Evolutionary conservation across 2,888 invertebrate species (phyloP), one percentile per base, ranked within the genome.

Genomic region (Eumerus sabulonum): DNA sequence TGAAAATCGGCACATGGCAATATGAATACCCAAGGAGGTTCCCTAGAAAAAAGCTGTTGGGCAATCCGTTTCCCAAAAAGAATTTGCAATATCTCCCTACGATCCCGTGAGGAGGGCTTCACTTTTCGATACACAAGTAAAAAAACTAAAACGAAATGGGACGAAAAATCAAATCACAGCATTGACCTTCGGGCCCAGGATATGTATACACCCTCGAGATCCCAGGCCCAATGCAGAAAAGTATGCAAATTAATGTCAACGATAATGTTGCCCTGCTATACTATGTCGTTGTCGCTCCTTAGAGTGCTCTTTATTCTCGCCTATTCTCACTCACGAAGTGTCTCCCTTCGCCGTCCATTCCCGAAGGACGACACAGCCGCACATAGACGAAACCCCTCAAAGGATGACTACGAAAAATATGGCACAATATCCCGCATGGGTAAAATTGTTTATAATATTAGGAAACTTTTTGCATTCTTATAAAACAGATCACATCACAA

Each of bases 381-480:
- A n/a, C 3, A 40, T 40, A 11, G 54, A 66, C 16, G 62, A 40
- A 14, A n/a, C n/a, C 38, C 13, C 18, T 53, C 53, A 64, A 63
- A 70, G 60, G 47, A 59, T 59, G 50, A 36, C 17, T 35, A 47
- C 36, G 50, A 56, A 68, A 56, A 67, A 72, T 72, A 57, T 68
- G 59, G 48, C 54, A 45, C 59, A 64, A 74, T 70, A 68, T 47
- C 63, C 60, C 79, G 68, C 79, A 60, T 60, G 79, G 79, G 79
- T 68, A 64, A 79, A 79, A 74, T 73, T 79, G 73, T 79, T 79
- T 70, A 68, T 74, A 74, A 79, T 79, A 79, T 79, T 70, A 74
- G 70, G 42, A 79, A 79, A 79, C 40, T 79, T 79, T 79, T 70
- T 68, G 68, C 74, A 79, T 79, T 79, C 64, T 74, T 74, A 64